Conservation (phyloP, 2,113 vertebrate genomes). For the crab-eating macaque (Macaca fascicularis) region DNA sequence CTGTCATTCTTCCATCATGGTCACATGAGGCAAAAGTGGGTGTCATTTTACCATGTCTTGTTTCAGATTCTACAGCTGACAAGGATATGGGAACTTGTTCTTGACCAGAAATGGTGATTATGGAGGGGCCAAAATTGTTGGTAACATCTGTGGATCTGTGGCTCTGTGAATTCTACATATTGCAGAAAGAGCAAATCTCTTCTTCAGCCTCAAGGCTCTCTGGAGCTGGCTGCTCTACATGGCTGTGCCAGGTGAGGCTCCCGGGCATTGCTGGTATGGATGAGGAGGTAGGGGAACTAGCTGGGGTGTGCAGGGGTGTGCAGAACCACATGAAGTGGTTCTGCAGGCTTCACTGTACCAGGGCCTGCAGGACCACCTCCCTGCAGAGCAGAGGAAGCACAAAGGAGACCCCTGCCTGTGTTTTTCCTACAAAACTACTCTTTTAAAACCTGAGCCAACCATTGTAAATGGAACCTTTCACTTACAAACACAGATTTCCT, state of each 20-base stretch:
- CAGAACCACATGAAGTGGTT: too few relatives aligned
- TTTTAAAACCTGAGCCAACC: not conserved
- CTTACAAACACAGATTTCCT: constrained; percentile 10
- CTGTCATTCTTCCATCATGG: not conserved
- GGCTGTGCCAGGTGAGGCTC: not conserved
- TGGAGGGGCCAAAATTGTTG: not conserved
- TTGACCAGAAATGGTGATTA: not conserved
- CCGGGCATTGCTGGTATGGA: rapidly evolving
- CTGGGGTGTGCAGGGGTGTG: rapidly evolving
- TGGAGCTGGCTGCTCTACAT: not conserved
- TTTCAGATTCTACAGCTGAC: not conserved
- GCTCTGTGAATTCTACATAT: not conserved
- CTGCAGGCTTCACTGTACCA: too few relatives aligned
- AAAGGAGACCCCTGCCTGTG: not conserved
- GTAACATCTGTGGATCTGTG: not conserved
- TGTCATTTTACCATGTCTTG: not conserved
- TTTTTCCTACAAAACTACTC: not conserved
- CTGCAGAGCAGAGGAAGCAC: not conserved
- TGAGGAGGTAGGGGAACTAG: not conserved
- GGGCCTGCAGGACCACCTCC: rapidly evolving
- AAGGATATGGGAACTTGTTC: not conserved
- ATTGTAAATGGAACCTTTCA: constrained; percentile 11
- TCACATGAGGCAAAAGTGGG: not conserved
- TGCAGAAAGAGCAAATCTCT: not conserved
- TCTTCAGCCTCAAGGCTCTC: not conserved